Percentiles rank a stretch among this genome's conserved stretches.
Evolutionary conservation across 92 coral and sea anemone genomes (phyloP).

Genomic region (Nematostella vectensis): DNA sequence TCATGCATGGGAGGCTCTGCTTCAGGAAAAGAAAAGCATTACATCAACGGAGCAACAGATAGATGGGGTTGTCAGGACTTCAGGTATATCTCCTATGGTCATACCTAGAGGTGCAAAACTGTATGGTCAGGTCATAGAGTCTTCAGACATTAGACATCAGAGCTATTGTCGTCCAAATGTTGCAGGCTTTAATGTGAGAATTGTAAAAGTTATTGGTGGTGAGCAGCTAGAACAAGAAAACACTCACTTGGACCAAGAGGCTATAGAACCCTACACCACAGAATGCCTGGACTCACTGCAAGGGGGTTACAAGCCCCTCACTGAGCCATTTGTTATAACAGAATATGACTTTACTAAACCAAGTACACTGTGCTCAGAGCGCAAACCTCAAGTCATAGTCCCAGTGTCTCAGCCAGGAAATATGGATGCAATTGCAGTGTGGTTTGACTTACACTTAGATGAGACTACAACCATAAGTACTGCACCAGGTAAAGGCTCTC

Average conservation of each 20-base stretch:
- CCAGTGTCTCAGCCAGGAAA: slow-evolving; percentile 42
- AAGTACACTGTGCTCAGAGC: slow-evolving; percentile 23
- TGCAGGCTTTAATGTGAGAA: slow-evolving; percentile 38
- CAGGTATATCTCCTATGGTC: slow-evolving; percentile 27
- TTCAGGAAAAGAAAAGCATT: slow-evolving; percentile 12
- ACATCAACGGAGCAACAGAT: not conserved
- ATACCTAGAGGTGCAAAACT: slow-evolving; percentile 78
- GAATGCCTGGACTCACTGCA: slow-evolving; percentile 52
- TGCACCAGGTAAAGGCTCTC: slow-evolving; percentile 68
- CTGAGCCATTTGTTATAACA: slow-evolving; percentile 47
- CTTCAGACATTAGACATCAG: slow-evolving; percentile 59
- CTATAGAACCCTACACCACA: slow-evolving; percentile 81
- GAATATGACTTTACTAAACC: slow-evolving; percentile 71
- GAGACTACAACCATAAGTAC: slow-evolving; percentile 59
- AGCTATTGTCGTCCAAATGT: slow-evolving; percentile 28
- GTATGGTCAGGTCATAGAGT: slow-evolving; percentile 68
- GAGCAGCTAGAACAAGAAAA: slow-evolving; percentile 41
- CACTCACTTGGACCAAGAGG: slow-evolving; percentile 14
- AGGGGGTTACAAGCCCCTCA: slow-evolving; percentile 45
- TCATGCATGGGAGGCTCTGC: slow-evolving; percentile 75
- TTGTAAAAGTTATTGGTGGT: slow-evolving; percentile 61
- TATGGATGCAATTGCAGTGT: slow-evolving; percentile 77
- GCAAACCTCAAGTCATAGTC: slow-evolving; percentile 27
- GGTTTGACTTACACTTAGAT: slow-evolving; percentile 89
- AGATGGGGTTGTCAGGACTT: not conserved